phyloP scores from a whole-genome alignment of 1,140 invertebrate species.

The Bombus vancouverensis region DNA sequence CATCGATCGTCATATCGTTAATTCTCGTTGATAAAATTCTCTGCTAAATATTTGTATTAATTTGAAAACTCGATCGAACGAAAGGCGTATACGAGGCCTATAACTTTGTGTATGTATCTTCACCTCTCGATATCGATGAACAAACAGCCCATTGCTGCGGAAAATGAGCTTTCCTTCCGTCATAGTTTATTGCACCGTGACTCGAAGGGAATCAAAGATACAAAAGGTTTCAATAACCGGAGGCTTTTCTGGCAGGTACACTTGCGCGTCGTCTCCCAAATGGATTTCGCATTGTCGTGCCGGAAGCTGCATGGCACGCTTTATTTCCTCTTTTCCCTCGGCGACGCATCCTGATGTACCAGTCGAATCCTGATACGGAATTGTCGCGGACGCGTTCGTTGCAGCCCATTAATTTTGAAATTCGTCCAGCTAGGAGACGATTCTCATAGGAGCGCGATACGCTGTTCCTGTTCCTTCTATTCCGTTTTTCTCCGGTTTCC shows the following conservation, averaged over 20 bases:
- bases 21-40: too few relatives aligned
- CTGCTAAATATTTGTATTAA: too few relatives aligned
- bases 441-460: background rate
- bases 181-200: constrained; percentile 18
- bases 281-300: constrained; percentile 35
- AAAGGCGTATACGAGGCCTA: background rate
- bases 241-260: background rate
- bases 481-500: background rate
- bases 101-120: background rate
- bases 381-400: background rate
- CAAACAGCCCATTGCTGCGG: background rate
- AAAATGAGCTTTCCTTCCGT: background rate
- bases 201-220: constrained; percentile 25
- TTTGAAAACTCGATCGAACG: background rate
- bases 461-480: background rate
- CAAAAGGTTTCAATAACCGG: constrained; percentile 33
- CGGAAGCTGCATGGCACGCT: background rate
- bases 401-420: constrained; percentile 32
- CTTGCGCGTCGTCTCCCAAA: constrained; percentile 29
- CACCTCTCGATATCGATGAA: background rate
- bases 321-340: constrained; percentile 8
- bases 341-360: background rate
- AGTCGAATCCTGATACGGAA: background rate
- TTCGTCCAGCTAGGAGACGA: background rate
- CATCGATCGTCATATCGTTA: too few relatives aligned